Percentiles rank a stretch among this genome's conserved stretches.
Evolutionary conservation across 2,888 invertebrate genomes (phyloP).

Genomic region (Clunio marinus): DNA sequence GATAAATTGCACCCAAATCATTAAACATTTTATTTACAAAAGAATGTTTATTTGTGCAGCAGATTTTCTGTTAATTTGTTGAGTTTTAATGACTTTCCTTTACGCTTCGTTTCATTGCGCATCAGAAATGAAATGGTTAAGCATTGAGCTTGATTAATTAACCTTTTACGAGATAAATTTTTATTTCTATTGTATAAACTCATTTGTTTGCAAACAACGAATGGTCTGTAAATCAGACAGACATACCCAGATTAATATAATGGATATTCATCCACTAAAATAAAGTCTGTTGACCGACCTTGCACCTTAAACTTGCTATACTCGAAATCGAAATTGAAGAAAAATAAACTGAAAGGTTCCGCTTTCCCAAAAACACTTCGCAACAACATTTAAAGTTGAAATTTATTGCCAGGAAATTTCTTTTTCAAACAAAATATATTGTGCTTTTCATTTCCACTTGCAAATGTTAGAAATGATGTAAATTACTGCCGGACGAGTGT

Average conservation of each 20-base stretch:
- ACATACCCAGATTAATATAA: no score
- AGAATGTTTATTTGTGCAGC: background rate
- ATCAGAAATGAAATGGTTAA: background rate
- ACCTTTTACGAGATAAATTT: no score
- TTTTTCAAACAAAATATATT: conserved; percentile 1
- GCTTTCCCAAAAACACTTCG: no score
- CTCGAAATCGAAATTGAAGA: no score
- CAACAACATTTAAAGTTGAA: conserved; percentile 4
- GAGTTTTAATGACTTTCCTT: background rate
- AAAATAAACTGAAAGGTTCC: no score
- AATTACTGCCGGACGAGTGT: conserved; percentile 1
- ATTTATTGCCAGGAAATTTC: conserved; percentile 10
- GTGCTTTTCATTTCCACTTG: background rate
- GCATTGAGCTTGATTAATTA: background rate
- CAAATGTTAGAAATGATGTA: background rate
- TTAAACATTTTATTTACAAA: no score
- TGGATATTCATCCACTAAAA: no score
- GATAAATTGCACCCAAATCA: no score
- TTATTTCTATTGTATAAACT: no score
- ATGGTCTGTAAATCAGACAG: no score
- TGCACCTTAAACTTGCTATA: background rate
- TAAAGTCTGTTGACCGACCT: no score
- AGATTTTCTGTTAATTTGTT: background rate
- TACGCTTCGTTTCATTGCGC: background rate
- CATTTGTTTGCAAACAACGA: no score